Conservation (phyloP, 2,888 invertebrate species). For the Achlya flavicornis region DNA sequence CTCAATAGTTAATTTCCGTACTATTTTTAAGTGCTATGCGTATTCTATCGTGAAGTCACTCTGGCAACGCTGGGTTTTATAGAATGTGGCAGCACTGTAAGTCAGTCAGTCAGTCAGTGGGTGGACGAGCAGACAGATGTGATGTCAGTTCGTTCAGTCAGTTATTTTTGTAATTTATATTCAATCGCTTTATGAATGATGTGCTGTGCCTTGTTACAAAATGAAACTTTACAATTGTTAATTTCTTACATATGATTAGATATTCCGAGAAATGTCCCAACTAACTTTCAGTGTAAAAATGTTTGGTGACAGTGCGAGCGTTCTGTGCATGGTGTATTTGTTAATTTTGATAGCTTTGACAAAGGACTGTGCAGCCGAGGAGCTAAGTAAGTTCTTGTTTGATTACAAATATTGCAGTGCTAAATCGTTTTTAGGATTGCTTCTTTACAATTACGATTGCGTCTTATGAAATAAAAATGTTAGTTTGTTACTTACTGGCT, state of each 20-base stretch:
- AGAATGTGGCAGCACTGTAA: no score
- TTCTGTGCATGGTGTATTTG: conserved; percentile 65
- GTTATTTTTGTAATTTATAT: background rate
- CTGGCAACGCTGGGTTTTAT: no score
- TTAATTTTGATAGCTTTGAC: conserved; percentile 68
- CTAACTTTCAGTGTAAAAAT: conserved; percentile 61
- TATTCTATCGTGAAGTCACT: no score
- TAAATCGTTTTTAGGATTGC: background rate
- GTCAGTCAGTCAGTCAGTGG: background rate
- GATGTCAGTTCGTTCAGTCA: background rate
- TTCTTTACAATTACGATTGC: background rate
- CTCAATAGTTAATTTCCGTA: no score
- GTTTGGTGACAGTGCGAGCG: conserved; percentile 64
- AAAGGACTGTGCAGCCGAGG: conserved; percentile 68
- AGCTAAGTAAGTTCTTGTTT: conserved; percentile 62
- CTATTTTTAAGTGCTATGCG: no score
- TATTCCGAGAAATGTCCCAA: conserved; percentile 41
- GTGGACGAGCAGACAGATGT: background rate
- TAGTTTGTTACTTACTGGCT: background rate
- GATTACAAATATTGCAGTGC: background rate
- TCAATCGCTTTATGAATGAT: conserved; percentile 25
- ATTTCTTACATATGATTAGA: conserved; percentile 26
- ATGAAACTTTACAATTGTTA: conserved; percentile 38
- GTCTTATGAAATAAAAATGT: background rate
- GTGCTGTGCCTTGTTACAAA: conserved; percentile 54